Evolutionary conservation across 2,888 invertebrate genomes (phyloP).

Genomic region (Dorcus parallelipipedus): DNA sequence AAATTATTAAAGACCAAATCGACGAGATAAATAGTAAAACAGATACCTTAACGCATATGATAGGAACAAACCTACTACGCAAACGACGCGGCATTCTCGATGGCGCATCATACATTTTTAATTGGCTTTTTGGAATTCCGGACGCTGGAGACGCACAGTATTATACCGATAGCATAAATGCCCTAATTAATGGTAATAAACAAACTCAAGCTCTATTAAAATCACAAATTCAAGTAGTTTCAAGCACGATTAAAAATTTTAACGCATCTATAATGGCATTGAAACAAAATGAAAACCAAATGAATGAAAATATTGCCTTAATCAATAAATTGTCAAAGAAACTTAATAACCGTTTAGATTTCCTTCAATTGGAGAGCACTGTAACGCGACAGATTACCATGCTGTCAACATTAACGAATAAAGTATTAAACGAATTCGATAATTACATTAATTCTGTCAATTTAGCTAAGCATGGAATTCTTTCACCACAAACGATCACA

Average conservation of each 20-base stretch:
- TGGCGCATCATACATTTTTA: conserved; percentile 1
- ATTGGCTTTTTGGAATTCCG: conserved; percentile 14
- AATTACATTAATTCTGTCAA: conserved; percentile 19
- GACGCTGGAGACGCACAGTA: conserved; percentile 25
- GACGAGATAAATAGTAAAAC: background rate
- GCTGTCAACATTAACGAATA: conserved; percentile 11
- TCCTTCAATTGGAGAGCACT: background rate
- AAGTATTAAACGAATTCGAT: conserved; percentile 14
- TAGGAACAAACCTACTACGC: background rate
- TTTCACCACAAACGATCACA: conserved; percentile 18
- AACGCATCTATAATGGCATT: conserved; percentile 21
- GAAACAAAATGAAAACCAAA: conserved; percentile 21
- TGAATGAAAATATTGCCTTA: conserved; percentile 18
- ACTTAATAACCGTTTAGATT: background rate
- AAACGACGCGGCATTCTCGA: background rate
- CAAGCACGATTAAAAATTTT: conserved; percentile 25
- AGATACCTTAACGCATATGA: background rate
- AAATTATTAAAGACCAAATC: background rate
- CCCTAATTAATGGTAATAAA: conserved; percentile 18
- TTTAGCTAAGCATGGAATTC: conserved; percentile 20
- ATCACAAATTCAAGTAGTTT: conserved; percentile 27
- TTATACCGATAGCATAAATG: conserved; percentile 19
- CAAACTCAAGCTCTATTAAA: conserved; percentile 23
- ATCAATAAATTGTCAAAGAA: conserved; percentile 16
- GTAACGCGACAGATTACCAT: conserved; percentile 4